Evolutionary conservation across 2,797 vertebrate genomes (phyloP), one percentile per base, ranked within the genome.

Genomic region (Prunella strophiata): DNA sequence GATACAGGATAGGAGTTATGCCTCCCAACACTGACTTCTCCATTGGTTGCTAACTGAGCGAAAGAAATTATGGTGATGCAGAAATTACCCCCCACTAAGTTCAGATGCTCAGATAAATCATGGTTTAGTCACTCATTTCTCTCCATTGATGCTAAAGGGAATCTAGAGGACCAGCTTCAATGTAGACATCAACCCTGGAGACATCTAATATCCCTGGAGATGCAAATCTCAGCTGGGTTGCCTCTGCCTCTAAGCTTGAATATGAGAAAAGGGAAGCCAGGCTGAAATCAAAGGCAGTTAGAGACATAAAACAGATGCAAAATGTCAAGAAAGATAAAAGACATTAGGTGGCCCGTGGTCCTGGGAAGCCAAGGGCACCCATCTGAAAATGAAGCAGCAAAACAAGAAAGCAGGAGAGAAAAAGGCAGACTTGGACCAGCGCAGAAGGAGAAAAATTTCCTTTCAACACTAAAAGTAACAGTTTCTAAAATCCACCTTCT

Each of bases 401-500:
- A 71, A 54, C 23, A 61, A 94, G 62, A 65, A 55, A 74, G 9
- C 52, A 22, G 77, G 42, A 85, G 57, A 82, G 71, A 79, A 91
- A 67, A 82, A 88, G 10, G 19, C 63, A 84, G 36, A 14, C 20
- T 88, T 95, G 87, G 73, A 88, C 82, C 38, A 47, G 52, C 1
- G 19, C 36, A 67, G 55, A 74, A 88, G 70, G 61, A 93, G 62
- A 78, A 89, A 94, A 62, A 85, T 77, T 92, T 97, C 89, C 76
- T 96, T 91, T 85, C 89, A 92, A 91, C 83, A 45, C 91, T 55
- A 47, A 51, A 95, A 97, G 86, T 87, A 83, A 94, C 88, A 94
- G 94, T 67, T 95, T 93, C 90, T 91, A 85, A 94, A 94, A 95
- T 83, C 95, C 89, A 94, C 85, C 77, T 94, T 96, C 91, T 91